Base-by-base conservation (phyloP, 2,888 invertebrate genomes). In the Allygus modestus region DNA sequence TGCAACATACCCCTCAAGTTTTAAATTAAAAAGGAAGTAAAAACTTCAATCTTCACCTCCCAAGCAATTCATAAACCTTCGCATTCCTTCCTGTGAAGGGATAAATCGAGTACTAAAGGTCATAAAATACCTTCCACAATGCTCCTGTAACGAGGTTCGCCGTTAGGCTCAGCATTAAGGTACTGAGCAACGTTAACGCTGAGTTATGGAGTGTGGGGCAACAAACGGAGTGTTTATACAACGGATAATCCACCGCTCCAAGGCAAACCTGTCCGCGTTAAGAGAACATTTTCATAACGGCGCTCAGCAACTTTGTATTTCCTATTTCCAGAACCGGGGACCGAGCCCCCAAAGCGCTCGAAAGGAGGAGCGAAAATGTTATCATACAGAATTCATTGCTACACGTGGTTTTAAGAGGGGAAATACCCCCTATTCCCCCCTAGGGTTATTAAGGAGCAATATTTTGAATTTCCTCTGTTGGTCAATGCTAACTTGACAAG, bases 71-170 rank as follows among this genome's bases (percentile, higher is more conserved):
- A 23, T 12, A 1, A 54, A 7, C 54, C 54, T 54, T 54, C 20
- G 17, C 65, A 31, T 65, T 28, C 28, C 31, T 28, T 31, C 31
- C 31, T 11, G 65, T 28, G 5, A 23, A 58, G 4, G 51, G 5
- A 58, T 65, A 65, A 28, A 28, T 65, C 65, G 15, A 12, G 54
- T 9, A 65, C 28, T 28, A 11, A 26, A 31, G 31, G 65, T 65
- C 65, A 65, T 65, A 65, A 65, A 65, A 5, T 28, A 65, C 28
- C 15, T 65, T n/a, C 28, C 7, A 65, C 65, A 65, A 65, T 31
- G 26, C 15, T 12, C n/a, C 28, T 17, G 65, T 65, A 65, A 65
- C 31, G 65, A 65, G 31, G 17, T 4, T n/a, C 28, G 17, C 65
- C 9, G 65, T 31, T 65, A 65, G 4, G 65, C 28, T 15, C 1